These are phyloP conservation scores for Parasteatoda lunata DNA, from an alignment of 2,888 invertebrate species.

Conservation along the genomic window DNA sequence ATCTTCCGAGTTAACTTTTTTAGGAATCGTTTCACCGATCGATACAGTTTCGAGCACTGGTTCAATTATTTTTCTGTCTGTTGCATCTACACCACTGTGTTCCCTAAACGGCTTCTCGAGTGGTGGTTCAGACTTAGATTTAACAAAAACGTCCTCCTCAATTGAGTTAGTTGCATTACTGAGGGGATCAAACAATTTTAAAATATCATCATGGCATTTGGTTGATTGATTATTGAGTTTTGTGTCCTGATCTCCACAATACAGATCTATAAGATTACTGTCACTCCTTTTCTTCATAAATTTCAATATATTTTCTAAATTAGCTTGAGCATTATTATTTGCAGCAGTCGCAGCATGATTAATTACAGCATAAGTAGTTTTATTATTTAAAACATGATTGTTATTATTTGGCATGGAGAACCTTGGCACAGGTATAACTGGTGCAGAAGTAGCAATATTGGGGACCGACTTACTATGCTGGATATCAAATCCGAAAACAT, in stretches of 20 bases:
- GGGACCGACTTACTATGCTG: constrained; percentile 55
- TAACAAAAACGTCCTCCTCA: not conserved
- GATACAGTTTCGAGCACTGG: not conserved
- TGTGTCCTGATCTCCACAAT: constrained; percentile 50
- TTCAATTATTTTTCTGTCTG: not conserved
- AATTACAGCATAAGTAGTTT: constrained; percentile 41
- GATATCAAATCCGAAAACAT: constrained; percentile 34
- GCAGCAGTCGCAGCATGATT: constrained; percentile 26
- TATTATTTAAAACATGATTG: not conserved
- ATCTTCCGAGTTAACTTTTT: constrained; percentile 4
- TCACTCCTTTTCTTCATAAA: constrained; percentile 68
- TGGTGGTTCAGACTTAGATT: not conserved
- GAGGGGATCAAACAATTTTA: constrained; percentile 66
- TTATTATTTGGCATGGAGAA: constrained; percentile 35
- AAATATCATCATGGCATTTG: constrained; percentile 61
- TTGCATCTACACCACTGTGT: not conserved
- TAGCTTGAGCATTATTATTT: constrained; percentile 51
- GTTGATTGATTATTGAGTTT: constrained; percentile 3
- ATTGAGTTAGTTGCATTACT: constrained; percentile 2
- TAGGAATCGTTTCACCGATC: constrained; percentile 27
- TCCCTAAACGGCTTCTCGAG: not conserved
- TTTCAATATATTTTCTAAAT: constrained; percentile 64
- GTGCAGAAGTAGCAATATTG: constrained; percentile 17
- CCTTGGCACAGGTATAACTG: constrained; percentile 12
- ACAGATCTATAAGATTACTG: constrained; percentile 68